Evolutionary conservation across 2,113 vertebrate species (phyloP), one percentile per base, ranked within the genome.

Genomic region (Xerus inauris): DNA sequence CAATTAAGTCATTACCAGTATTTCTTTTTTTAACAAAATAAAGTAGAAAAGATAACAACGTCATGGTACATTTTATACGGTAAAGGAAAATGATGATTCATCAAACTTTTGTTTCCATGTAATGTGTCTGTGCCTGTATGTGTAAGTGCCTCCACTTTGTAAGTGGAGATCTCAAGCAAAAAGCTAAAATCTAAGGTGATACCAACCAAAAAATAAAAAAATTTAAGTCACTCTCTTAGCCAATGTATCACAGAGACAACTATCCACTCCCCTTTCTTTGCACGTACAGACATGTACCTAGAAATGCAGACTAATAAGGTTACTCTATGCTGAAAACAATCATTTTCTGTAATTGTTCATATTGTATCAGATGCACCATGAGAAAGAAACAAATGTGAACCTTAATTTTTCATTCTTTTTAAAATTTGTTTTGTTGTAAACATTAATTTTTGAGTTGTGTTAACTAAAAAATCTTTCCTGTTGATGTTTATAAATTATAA

Each of bases 71-170:
- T n/a, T 82, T 24, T 7, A 6, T 42, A 40, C 38, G 30, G 26
- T 97, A 83, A 94, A 86, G 40, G 62, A 75, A 67, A 75, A 49
- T 69, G 54, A 7, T 89, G 4, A 73, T 94, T 76, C 71, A 67
- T 19, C 64, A 49, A 75, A 82, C 42, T 75, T 87, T 49, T 45
- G 12, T 94, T 95, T 86, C 24, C 57, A 7, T 73, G 87, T 88
- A 85, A 6, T 57, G 12, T 77, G 59, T 83, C 65, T 94, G 17
- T 83, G 49, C 42, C 19, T 89, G 3, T 84, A 38, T 7, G 77
- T 57, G 54, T 57, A 22, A 57, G 54, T 57, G 5, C 54, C 5
- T 57, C 54, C 20, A 57, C 54, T 24, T 57, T 57, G 54, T 57
- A 38, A 26, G 16, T 87, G 38, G 24, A n/a, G 7, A 69, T 40